Percentiles rank a stretch among this genome's conserved stretches.
These are phyloP conservation scores for Siphlonurus alternatus DNA, from an alignment of 2,888 invertebrate species.

Conservation along the genomic window DNA sequence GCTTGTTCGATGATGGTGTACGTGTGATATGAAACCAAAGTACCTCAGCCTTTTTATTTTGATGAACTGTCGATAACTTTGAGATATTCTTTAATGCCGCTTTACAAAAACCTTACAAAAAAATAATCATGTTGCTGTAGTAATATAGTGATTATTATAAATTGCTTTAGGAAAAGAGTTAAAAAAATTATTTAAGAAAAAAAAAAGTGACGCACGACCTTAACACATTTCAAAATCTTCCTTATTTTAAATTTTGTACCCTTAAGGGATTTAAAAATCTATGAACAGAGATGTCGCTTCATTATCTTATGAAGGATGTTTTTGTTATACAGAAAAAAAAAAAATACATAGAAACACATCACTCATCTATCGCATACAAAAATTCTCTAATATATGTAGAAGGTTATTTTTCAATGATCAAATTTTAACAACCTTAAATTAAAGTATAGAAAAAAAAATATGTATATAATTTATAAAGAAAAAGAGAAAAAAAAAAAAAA, in stretches of 20 bases:
- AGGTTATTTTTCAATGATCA: background rate
- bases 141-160: background rate
- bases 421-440: background rate
- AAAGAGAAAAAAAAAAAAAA: background rate
- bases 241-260: background rate
- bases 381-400: background rate
- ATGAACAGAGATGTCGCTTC: background rate
- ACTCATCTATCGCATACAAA: background rate
- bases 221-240: background rate
- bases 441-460: background rate
- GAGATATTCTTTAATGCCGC: background rate
- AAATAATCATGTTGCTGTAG: background rate
- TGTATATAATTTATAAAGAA: background rate
- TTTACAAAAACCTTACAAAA: background rate
- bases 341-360: background rate
- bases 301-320: background rate
- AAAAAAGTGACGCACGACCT: background rate
- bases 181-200: background rate
- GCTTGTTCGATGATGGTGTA: background rate
- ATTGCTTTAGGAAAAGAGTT: background rate
- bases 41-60: background rate
- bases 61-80: background rate
- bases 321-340: background rate
- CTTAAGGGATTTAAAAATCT: background rate
- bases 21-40: background rate